These are phyloP conservation scores for Mesoligia furuncula DNA, from an alignment of 2,888 invertebrate species.

Conservation along the genomic window DNA sequence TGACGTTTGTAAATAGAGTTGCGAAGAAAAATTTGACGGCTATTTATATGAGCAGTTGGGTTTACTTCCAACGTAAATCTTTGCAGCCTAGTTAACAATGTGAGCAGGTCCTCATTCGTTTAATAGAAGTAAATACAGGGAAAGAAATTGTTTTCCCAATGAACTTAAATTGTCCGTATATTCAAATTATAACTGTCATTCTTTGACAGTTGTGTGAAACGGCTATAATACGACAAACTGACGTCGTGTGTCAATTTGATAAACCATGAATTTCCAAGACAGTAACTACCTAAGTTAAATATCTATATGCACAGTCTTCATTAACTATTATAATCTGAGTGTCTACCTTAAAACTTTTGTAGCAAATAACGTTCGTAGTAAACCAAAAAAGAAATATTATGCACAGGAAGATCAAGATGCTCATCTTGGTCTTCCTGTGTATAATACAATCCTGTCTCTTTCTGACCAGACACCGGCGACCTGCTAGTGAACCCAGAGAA, in stretches of 20 bases:
- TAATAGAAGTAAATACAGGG: no score
- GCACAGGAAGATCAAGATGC: constrained; percentile 62
- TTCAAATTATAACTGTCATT: not conserved
- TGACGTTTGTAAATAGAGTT: constrained; percentile 13
- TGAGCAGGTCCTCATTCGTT: not conserved
- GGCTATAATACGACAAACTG: not conserved
- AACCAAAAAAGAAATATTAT: constrained; percentile 36
- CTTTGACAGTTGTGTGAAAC: not conserved
- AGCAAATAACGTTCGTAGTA: not conserved
- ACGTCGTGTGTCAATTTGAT: not conserved
- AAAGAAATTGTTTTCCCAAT: not conserved
- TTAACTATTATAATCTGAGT: not conserved
- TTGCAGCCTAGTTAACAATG: not conserved
- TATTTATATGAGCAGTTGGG: not conserved
- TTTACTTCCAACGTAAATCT: not conserved
- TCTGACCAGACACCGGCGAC: constrained; percentile 85
- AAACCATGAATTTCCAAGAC: not conserved
- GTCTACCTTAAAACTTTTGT: not conserved
- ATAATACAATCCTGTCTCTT: constrained; percentile 51
- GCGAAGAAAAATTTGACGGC: not conserved
- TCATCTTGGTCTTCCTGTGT: constrained; percentile 61
- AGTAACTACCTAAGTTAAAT: not conserved
- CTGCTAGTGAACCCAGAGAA: constrained; percentile 84
- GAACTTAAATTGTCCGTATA: not conserved
- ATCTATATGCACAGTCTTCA: not conserved